phyloP scores from a whole-genome alignment of 2,113 vertebrate species.

The Anarhynchus alexandrinus region DNA sequence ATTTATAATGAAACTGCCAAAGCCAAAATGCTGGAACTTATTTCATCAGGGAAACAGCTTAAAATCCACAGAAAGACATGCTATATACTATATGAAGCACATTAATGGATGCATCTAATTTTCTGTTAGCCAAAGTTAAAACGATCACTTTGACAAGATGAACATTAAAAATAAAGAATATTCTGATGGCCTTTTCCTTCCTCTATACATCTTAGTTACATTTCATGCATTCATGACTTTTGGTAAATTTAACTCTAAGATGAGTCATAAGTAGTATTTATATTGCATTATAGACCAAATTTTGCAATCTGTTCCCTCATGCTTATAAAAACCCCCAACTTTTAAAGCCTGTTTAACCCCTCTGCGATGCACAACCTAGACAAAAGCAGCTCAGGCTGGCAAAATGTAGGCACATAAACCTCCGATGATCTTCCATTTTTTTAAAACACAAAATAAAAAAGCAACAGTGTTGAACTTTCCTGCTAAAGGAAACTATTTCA shows the following conservation, averaged over 20 bases:
- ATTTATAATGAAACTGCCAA: constrained; percentile 24
- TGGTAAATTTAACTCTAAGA: constrained; percentile 57
- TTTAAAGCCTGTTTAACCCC: constrained; percentile 22
- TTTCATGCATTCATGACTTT: constrained; percentile 64
- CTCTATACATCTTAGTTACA: constrained; percentile 48
- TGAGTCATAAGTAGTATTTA: constrained; percentile 48
- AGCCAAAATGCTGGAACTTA: constrained; percentile 38
- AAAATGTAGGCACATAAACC: constrained; percentile 33
- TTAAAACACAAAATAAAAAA: not conserved
- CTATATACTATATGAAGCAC: not conserved
- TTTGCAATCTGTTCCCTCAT: not conserved
- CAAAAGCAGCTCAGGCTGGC: constrained; percentile 1
- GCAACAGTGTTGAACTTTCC: not conserved
- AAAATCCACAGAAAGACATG: not conserved
- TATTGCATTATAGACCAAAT: constrained; percentile 47
- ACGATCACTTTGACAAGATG: not conserved
- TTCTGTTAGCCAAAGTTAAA: constrained; percentile 53
- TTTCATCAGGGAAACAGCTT: constrained; percentile 28
- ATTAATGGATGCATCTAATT: not conserved
- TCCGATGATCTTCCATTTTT: not conserved
- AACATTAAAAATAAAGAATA: constrained; percentile 25
- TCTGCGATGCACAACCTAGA: not conserved
- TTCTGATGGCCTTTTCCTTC: constrained; percentile 53
- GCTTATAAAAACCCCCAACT: not conserved
- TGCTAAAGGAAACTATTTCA: not conserved